Base-by-base conservation (phyloP, 1,140 invertebrate species). In the Drosophila nigromelanica region DNA sequence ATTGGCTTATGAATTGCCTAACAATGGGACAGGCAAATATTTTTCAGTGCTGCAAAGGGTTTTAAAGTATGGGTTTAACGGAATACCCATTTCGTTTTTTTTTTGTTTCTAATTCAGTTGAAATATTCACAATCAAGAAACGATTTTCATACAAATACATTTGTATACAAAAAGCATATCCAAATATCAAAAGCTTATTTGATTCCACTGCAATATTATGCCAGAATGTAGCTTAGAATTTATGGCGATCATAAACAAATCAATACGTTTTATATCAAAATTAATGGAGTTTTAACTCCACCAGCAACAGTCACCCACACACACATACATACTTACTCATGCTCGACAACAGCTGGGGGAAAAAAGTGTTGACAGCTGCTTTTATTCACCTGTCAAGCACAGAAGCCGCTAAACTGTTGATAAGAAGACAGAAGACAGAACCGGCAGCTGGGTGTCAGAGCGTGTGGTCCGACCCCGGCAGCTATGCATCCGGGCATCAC, bases 381-480 rank as follows among this genome's bases (percentile, higher is more conserved):
- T 86, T 86, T 87, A 86, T 86, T 87, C 82, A 86, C 78, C 82
- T 86, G 82, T 86, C 82, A 87, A 55, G 48, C 78, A 73, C 82
- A 86, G 78, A 76, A 86, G 82, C 83, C 82, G 78, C 82, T 87
- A 86, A 86, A 82, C 82, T 80, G 78, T 86, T 87, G 82, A 86
- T 87, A 86, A 86, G 55, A 67, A 68, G 70, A 70, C 67, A 45
- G 58, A 37, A 81, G 78, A 45, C 39, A 43, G 54, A 14, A 30
- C 56, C 50, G 69, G 66, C 80, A 79, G 45, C 75, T 55, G 58
- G 62, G 54, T 73, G 78, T 80, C 81, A 74, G 73, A 78, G 18
- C 63, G 77, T 77, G 61, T 72, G 78, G 37, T 40, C 50, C 43
- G 48, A 27, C 51, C 33, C 56, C 70, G 40, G 54, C 42, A 59